phyloP scores from a whole-genome alignment of 2,113 vertebrate genomes.

The Callipepla californica region DNA sequence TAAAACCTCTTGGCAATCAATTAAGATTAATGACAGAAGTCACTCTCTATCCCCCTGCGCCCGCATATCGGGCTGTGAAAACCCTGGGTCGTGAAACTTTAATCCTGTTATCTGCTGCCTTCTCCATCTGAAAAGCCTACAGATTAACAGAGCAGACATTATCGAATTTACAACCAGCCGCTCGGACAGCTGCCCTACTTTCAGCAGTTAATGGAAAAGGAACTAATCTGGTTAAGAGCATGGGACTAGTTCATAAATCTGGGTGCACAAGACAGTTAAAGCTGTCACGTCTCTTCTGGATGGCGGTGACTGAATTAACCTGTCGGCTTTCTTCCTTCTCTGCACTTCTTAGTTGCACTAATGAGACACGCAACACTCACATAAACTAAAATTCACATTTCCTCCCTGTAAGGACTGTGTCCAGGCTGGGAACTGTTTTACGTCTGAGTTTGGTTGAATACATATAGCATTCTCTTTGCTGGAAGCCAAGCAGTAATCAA shows the following conservation, averaged over 20 bases:
- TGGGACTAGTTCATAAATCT: constrained; percentile 81
- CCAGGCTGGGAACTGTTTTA: background rate
- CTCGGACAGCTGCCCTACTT: constrained; percentile 92
- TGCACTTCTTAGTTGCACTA: constrained; percentile 77
- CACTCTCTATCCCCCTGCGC: constrained; percentile 74
- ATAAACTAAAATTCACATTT: background rate
- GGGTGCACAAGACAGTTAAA: constrained; percentile 74
- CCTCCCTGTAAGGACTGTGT: background rate
- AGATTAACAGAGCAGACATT: constrained; percentile 86
- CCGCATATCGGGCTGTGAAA: constrained; percentile 71
- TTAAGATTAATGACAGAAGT: constrained; percentile 83
- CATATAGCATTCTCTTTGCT: background rate
- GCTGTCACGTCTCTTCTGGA: constrained; percentile 78
- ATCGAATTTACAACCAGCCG: constrained; percentile 87
- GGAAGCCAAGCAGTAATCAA: background rate
- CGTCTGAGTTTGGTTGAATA: background rate
- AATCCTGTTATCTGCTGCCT: constrained; percentile 88
- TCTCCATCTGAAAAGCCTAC: constrained; percentile 78
- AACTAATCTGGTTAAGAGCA: constrained; percentile 89
- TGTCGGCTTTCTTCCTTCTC: constrained; percentile 72
- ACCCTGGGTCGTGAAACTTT: constrained; percentile 74
- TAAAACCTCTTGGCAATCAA: constrained; percentile 83
- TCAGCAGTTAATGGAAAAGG: constrained; percentile 82
- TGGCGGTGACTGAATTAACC: constrained; percentile 72
- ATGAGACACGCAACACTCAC: constrained; percentile 64